These are phyloP conservation scores for Cheilosia variabilis DNA, from an alignment of 2,888 invertebrate genomes.

Conservation along the genomic window DNA sequence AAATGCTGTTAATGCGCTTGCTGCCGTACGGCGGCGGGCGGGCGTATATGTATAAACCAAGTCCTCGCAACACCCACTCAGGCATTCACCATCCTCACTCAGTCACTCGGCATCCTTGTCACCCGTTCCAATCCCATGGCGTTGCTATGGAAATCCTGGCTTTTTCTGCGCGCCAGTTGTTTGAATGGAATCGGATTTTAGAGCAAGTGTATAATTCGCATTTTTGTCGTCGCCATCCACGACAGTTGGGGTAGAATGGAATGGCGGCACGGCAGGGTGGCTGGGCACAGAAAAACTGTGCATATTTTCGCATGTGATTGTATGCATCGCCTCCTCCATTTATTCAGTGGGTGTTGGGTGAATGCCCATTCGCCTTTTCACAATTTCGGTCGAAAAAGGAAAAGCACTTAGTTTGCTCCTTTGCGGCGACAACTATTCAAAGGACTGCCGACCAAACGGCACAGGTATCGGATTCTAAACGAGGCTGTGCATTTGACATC, in stretches of 20 bases:
- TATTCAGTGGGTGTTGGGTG: slow-evolving; percentile 69
- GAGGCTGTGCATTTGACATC: slow-evolving; percentile 73
- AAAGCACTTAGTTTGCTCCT: slow-evolving; percentile 72
- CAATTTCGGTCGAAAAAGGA: slow-evolving; percentile 55
- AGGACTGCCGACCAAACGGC: slow-evolving; percentile 68
- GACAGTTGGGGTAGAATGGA: slow-evolving; percentile 29
- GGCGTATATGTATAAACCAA: not conserved
- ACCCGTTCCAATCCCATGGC: slow-evolving; percentile 50
- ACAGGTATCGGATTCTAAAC: slow-evolving; percentile 72
- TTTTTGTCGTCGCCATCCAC: slow-evolving; percentile 72
- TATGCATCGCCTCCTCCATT: slow-evolving; percentile 42
- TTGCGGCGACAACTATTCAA: slow-evolving; percentile 72
- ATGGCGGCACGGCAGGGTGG: not conserved
- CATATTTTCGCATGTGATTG: slow-evolving; percentile 72
- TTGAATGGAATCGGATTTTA: slow-evolving; percentile 75
- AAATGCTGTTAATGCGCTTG: slow-evolving; percentile 68
- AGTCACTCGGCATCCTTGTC: slow-evolving; percentile 18
- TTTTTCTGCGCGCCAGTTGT: slow-evolving; percentile 66
- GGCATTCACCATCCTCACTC: not conserved
- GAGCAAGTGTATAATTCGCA: slow-evolving; percentile 76
- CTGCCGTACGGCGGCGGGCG: not conserved
- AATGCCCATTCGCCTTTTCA: slow-evolving; percentile 75
- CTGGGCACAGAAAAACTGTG: slow-evolving; percentile 49
- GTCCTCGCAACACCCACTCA: slow-evolving; percentile 12
- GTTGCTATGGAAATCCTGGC: slow-evolving; percentile 73